Percentiles rank a stretch among this genome's conserved stretches.
phyloP scores from a whole-genome alignment of 2,888 invertebrate genomes.

The Shargacucullia verbasci region DNA sequence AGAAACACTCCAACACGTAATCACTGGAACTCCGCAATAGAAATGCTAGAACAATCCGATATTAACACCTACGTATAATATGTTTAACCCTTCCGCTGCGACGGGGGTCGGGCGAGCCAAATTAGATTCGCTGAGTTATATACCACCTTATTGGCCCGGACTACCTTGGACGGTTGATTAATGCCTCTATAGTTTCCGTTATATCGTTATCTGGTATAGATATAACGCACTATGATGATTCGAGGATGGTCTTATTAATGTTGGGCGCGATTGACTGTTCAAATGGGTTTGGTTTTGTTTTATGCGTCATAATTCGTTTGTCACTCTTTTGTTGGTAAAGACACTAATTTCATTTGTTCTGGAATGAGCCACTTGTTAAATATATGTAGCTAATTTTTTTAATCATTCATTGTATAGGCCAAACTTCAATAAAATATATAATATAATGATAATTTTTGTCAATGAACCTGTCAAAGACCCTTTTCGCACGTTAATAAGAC shows the following conservation, averaged over 20 bases:
- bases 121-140: slow-evolving; percentile 80
- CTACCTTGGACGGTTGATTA: slow-evolving; percentile 74
- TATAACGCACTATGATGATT: slow-evolving; percentile 51
- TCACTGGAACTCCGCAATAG: slow-evolving; percentile 50
- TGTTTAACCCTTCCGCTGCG: slow-evolving; percentile 69
- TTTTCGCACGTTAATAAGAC: no score
- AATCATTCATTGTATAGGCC: no score
- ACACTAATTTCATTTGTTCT: no score
- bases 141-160: slow-evolving; percentile 75
- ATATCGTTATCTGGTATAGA: slow-evolving; percentile 56
- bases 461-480: no score
- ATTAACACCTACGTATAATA: slow-evolving; percentile 66
- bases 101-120: slow-evolving; percentile 68
- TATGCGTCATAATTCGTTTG: neutral
- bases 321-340: no score
- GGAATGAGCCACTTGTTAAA: no score
- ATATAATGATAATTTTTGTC: no score
- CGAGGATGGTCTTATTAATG: slow-evolving; percentile 33
- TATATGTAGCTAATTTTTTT: no score
- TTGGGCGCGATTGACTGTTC: slow-evolving; percentile 8
- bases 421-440: no score
- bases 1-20: slow-evolving; percentile 32
- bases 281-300: slow-evolving; percentile 7
- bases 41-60: slow-evolving; percentile 41
- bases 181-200: slow-evolving; percentile 70